These are phyloP conservation scores for Eupeodes latifasciatus DNA, from an alignment of 2,888 invertebrate genomes.

Conservation along the genomic window DNA sequence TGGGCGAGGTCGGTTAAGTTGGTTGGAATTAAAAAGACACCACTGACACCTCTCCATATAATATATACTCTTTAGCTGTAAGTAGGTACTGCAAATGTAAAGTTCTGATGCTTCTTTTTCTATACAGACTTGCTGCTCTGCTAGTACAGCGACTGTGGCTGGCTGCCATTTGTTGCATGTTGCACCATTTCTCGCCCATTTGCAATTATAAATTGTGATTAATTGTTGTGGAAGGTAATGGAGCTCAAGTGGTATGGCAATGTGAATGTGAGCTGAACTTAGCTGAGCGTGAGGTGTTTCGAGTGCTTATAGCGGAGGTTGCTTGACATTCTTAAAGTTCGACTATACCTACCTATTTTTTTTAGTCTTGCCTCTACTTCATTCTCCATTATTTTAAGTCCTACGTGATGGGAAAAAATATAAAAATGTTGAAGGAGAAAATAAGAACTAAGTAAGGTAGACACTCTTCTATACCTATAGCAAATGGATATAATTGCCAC, in stretches of 20 bases:
- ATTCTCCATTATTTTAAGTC: conserved; percentile 3
- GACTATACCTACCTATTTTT: background rate
- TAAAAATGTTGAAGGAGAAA: background rate
- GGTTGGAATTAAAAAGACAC: conserved; percentile 15
- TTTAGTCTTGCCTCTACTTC: background rate
- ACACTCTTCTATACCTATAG: background rate
- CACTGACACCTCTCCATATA: conserved; percentile 40
- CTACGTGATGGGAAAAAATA: background rate
- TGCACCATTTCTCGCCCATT: conserved; percentile 64
- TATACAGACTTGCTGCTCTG: no score
- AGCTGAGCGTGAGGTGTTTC: conserved; percentile 34
- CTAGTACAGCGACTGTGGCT: no score
- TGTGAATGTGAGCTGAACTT: no score
- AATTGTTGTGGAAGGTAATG: conserved; percentile 70
- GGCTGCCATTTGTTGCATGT: conserved; percentile 66
- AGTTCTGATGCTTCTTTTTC: no score
- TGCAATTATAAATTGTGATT: conserved; percentile 75
- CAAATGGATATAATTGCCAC: conserved; percentile 13
- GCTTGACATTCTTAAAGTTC: conserved; percentile 27
- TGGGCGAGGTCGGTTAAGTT: conserved; percentile 43
- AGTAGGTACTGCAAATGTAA: no score
- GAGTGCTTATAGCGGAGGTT: conserved; percentile 37
- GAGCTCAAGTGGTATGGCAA: conserved; percentile 49
- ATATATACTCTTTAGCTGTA: background rate
- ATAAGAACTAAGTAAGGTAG: background rate